A percentile compares a stretch with the other conserved stretches of the same genome.
Conservation (phyloP, 1,140 invertebrate genomes). For the Drosophila kanapiae region DNA sequence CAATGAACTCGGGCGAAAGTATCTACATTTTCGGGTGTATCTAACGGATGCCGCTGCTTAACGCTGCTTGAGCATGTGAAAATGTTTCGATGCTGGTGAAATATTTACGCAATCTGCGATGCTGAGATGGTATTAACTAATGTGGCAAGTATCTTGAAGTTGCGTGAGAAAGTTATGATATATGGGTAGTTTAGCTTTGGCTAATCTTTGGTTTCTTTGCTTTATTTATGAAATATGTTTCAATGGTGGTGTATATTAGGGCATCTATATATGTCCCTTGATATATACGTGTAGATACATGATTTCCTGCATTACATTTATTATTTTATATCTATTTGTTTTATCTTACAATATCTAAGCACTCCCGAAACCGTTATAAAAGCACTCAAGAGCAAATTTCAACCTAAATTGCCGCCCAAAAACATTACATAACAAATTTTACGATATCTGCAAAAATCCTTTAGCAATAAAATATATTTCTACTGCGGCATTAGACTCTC, state of each 20-base stretch:
- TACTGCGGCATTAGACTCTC: background rate
- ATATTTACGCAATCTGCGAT: conserved; percentile 31
- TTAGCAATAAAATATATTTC: conserved; percentile 23
- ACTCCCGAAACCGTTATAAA: background rate
- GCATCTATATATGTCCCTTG: background rate
- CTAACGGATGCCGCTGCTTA: conserved; percentile 42
- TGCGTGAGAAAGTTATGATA: conserved; percentile 36
- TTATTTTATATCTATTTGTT: background rate
- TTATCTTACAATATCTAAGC: background rate
- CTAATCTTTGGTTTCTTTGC: conserved; percentile 5
- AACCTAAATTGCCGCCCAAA: background rate
- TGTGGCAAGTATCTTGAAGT: conserved; percentile 7
- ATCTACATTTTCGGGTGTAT: conserved; percentile 41
- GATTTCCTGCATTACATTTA: background rate
- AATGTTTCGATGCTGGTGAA: conserved; percentile 26
- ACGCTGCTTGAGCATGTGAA: conserved; percentile 38
- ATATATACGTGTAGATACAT: background rate
- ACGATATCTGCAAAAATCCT: conserved; percentile 41
- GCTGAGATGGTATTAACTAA: conserved; percentile 20
- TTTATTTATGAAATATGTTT: conserved; percentile 15
- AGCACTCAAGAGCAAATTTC: background rate
- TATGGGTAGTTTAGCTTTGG: conserved; percentile 2
- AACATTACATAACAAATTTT: conserved; percentile 17
- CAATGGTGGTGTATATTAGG: background rate
- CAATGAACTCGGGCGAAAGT: conserved; percentile 64